A percentile compares a stretch with the other conserved stretches of the same genome.
phyloP scores from a whole-genome alignment of 2,113 vertebrate genomes.

The Trichomycterus rosablanca region DNA sequence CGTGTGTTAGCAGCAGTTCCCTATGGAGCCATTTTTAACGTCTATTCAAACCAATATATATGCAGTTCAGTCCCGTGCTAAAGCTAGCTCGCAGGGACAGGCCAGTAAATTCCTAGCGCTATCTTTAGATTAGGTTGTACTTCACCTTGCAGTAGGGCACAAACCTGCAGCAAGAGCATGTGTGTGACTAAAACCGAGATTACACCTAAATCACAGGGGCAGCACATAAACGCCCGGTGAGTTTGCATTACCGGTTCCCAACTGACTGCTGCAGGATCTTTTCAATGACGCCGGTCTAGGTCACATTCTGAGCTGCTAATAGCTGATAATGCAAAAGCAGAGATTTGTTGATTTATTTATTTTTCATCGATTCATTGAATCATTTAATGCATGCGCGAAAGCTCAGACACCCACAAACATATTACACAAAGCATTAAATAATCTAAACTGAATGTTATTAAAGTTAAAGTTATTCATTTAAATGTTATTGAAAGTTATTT shows the following conservation, averaged over 20 bases:
- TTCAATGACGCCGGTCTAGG: background rate
- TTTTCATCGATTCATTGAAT: too few relatives aligned
- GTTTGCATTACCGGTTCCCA: background rate
- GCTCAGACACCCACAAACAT: too few relatives aligned
- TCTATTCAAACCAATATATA: too few relatives aligned
- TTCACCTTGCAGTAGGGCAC: constrained; percentile 4
- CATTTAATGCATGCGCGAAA: too few relatives aligned
- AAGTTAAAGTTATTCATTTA: too few relatives aligned
- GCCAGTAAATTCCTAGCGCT: background rate
- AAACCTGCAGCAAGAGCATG: background rate
- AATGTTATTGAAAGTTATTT: too few relatives aligned
- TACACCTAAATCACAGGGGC: constrained; percentile 8
- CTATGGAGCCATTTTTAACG: too few relatives aligned
- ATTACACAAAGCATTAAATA: too few relatives aligned
- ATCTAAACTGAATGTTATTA: too few relatives aligned
- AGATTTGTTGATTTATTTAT: constrained; percentile 2
- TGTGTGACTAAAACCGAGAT: background rate
- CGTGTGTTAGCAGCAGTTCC: too few relatives aligned
- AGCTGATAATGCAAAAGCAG: background rate
- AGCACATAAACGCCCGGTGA: background rate
- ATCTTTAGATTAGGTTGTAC: constrained; percentile 14
- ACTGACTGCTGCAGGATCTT: background rate
- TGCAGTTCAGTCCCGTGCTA: background rate
- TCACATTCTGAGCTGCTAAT: constrained; percentile 6
- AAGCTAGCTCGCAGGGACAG: background rate